phyloP scores from a whole-genome alignment of 1,140 invertebrate species.

The Euwallacea fornicatus region DNA sequence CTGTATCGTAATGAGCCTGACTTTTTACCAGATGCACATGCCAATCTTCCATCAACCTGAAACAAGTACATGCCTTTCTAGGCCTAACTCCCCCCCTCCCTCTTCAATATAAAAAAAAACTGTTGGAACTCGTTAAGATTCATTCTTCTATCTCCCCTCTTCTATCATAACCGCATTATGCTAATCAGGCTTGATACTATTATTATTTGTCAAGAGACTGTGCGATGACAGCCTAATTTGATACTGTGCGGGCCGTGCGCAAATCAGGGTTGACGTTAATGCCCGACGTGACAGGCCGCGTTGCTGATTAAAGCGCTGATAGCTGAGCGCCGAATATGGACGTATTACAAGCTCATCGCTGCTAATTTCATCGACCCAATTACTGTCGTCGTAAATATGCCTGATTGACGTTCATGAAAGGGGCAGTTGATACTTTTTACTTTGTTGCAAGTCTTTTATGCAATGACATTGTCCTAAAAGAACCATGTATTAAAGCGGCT shows the following conservation, averaged over 20 bases:
- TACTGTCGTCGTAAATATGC: conserved; percentile 10
- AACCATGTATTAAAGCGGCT: too few species aligned
- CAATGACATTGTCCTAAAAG: too few species aligned
- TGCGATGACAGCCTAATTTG: conserved; percentile 27
- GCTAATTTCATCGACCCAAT: conserved; percentile 26
- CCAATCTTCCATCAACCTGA: too few species aligned
- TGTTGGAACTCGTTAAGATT: too few species aligned
- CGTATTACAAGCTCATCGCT: conserved; percentile 18
- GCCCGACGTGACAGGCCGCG: conserved; percentile 28
- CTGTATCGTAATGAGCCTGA: not conserved
- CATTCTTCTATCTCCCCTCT: too few species aligned
- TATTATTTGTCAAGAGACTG: conserved; percentile 26
- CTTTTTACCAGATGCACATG: not conserved
- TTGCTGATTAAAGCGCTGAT: conserved; percentile 27
- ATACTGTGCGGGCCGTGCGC: conserved; percentile 23
- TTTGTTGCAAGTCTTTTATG: too few species aligned
- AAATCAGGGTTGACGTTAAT: conserved; percentile 25
- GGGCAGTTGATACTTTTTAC: too few species aligned
- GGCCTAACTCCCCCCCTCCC: not conserved
- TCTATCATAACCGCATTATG: conserved; percentile 6
- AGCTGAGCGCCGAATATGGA: conserved; percentile 17
- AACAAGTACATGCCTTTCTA: not conserved
- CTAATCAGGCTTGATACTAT: conserved; percentile 5
- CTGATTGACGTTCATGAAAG: not conserved
- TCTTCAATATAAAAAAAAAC: not conserved